Evolutionary conservation across 1,140 invertebrate genomes (phyloP).

Genomic region (Caenorhabditis tropicalis): DNA sequence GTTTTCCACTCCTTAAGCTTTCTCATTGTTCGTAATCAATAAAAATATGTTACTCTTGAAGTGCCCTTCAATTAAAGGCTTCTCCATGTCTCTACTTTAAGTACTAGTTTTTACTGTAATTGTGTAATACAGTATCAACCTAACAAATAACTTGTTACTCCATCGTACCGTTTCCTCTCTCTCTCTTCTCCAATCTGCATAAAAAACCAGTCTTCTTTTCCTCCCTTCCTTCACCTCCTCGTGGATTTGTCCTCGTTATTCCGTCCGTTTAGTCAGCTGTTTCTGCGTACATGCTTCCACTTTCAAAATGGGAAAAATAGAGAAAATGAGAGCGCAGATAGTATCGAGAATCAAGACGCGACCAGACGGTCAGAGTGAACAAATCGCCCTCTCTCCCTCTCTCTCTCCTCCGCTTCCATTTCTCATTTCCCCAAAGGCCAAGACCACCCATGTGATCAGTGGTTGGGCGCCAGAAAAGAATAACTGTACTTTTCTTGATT

Average conservation of each 20-base stretch:
- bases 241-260: neutral
- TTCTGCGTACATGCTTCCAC: neutral
- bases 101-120: too few relatives aligned
- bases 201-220: neutral
- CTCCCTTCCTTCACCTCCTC: neutral
- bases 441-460: neutral
- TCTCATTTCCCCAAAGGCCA: neutral
- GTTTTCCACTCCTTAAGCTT: too few relatives aligned
- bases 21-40: too few relatives aligned
- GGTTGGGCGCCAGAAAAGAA: neutral
- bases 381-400: neutral
- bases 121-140: too few relatives aligned
- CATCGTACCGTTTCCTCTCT: neutral
- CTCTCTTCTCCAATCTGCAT: neutral
- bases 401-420: neutral
- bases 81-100: too few relatives aligned
- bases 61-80: too few relatives aligned
- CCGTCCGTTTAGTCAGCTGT: constrained; percentile 4
- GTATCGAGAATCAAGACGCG: neutral
- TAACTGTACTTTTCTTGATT: constrained; percentile 3
- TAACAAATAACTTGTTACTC: too few relatives aligned
- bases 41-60: too few relatives aligned
- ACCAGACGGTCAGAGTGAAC: neutral
- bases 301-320: neutral
- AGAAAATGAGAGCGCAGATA: neutral